These are phyloP conservation scores for Pardalotus punctatus DNA, from an alignment of 2,113 vertebrate genomes.

Conservation along the genomic window DNA sequence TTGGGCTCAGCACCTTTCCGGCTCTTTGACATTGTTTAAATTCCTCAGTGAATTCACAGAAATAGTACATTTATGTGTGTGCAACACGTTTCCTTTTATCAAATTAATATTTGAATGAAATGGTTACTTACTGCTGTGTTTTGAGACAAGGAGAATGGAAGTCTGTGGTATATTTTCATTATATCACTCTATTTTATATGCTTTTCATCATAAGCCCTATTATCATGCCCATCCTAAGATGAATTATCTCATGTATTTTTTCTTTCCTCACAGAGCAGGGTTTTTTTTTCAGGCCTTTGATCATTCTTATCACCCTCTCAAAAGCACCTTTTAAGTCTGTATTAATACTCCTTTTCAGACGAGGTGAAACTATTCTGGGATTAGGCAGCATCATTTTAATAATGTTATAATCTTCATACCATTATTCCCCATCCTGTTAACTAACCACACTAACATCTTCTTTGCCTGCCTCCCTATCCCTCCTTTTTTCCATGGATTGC, in stretches of 20 bases:
- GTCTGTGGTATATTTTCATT: conserved; percentile 36
- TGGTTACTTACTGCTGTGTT: neutral
- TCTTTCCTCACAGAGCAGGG: neutral
- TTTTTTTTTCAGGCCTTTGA: conserved; percentile 29
- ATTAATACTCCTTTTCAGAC: conserved; percentile 3
- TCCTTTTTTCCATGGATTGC: neutral
- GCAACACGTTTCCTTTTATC: neutral
- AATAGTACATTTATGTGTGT: neutral
- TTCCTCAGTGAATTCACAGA: neutral
- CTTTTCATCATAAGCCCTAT: conserved; percentile 13
- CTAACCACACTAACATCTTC: neutral
- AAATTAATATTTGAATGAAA: conserved; percentile 16
- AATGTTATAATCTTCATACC: neutral
- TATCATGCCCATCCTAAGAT: neutral
- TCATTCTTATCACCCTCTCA: conserved; percentile 36
- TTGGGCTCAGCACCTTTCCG: neutral
- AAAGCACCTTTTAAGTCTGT: conserved; percentile 42
- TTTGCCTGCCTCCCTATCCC: neutral
- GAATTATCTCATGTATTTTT: neutral
- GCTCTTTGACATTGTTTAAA: neutral
- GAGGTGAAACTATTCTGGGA: conserved; percentile 26
- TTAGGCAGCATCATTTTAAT: conserved; percentile 36
- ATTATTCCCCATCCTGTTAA: neutral
- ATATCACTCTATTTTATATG: conserved; percentile 7
- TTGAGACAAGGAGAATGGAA: neutral